phyloP scores from a whole-genome alignment of 2,888 invertebrate genomes.

The Andrena minutula region DNA sequence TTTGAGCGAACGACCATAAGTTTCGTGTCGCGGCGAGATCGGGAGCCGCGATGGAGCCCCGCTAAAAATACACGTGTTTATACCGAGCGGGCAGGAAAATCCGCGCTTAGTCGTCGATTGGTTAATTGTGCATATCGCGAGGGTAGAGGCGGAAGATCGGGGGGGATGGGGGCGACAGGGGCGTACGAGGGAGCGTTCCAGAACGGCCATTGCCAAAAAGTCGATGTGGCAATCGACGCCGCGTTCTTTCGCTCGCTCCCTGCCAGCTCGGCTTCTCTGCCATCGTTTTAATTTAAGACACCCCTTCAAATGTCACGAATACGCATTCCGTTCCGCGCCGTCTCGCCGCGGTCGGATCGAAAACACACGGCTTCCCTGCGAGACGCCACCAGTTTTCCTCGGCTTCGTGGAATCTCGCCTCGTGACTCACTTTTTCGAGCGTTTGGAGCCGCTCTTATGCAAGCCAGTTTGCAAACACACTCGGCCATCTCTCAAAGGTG shows the following conservation, averaged over 20 bases:
- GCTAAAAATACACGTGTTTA: slow-evolving; percentile 47
- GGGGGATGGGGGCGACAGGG: slow-evolving; percentile 20
- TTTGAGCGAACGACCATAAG: slow-evolving; percentile 12
- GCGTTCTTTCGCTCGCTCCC: slow-evolving; percentile 73
- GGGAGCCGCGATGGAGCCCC: not conserved
- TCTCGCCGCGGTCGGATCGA: slow-evolving; percentile 69
- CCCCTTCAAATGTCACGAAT: slow-evolving; percentile 83
- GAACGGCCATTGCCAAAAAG: slow-evolving; percentile 72
- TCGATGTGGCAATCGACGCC: slow-evolving; percentile 76
- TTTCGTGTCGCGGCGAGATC: slow-evolving; percentile 7
- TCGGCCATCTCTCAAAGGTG: not conserved
- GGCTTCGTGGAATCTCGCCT: slow-evolving; percentile 24
- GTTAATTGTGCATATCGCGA: slow-evolving; percentile 52
- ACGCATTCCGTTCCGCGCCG: slow-evolving; percentile 78
- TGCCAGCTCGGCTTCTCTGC: slow-evolving; percentile 73
- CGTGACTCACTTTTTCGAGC: slow-evolving; percentile 42
- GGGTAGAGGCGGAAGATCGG: slow-evolving; percentile 6
- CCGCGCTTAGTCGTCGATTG: slow-evolving; percentile 34
- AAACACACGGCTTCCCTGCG: slow-evolving; percentile 57
- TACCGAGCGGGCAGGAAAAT: slow-evolving; percentile 9
- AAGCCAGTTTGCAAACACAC: not conserved
- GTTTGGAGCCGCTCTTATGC: slow-evolving; percentile 33
- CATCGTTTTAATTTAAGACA: slow-evolving; percentile 83
- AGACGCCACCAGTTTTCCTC: slow-evolving; percentile 34
- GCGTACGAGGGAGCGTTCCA: slow-evolving; percentile 39